Base-by-base conservation (phyloP, 2,113 vertebrate species). In the Aleadryas rufinucha region DNA sequence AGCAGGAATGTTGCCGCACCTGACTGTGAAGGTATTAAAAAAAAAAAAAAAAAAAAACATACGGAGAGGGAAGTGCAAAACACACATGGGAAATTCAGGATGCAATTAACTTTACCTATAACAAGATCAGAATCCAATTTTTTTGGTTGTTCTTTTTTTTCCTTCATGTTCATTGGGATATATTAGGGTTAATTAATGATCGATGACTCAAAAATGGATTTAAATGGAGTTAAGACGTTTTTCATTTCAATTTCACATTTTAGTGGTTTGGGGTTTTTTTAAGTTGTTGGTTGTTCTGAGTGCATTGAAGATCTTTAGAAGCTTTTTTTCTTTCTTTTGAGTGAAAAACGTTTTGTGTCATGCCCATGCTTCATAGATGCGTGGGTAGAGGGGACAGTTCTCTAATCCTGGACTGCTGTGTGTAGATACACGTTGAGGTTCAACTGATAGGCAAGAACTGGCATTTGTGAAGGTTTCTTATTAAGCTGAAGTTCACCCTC, bases 81-180 rank as follows among this genome's bases (percentile, higher is more conserved):
- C 22, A 28, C 11, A 13, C 8, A 4, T 1, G 4, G 1, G 4
- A 57, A 71, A 79, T 44, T 49, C 20, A 56, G 28, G 11, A 27
- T 57, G 37, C 10, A 3, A 2, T 76, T 33, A 80, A 35, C 26
- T 75, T 87, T 33, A 17, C 20, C 6, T 24, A 10, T 31, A 57
- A 17, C 20, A 5, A 4, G 2, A 44, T 23, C 31, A 4, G 8
- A 33, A 44, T 31, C 6, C 11, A 0, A 3, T 31, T 47, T 39
- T 10, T 3, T 18, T 16, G 15, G 13, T 14, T 33, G 2, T 24
- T 11, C 7, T 53, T 74, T 37, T 53, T 47, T 30, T 31, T 2
- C 14, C 14, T 33, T 16, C 5, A 0, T 30, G 22, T 26, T 72
- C 24, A 3, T 16, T 53, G 31, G 23, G 35, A 5, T 47, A 5